A percentile compares a stretch with the other conserved stretches of the same genome.
phyloP scores from a whole-genome alignment of 2,888 invertebrate genomes.

The Lochmaea crataegi region DNA sequence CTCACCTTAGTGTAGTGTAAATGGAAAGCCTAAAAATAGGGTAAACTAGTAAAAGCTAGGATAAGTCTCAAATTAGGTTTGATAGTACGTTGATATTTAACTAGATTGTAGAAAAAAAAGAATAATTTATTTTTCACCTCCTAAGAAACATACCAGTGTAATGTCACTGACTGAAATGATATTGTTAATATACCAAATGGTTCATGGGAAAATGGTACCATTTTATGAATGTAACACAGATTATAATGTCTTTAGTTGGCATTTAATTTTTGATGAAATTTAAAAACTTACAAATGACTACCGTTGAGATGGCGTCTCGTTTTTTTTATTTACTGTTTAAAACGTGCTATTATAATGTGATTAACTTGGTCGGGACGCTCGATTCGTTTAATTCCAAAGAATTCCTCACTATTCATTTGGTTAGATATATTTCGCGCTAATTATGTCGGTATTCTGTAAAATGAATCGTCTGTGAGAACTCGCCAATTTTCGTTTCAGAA shows the following conservation, averaged over 20 bases:
- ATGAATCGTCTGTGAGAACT: neutral
- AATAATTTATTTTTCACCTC: neutral
- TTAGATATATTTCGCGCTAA: conserved; percentile 23
- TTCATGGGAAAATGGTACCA: conserved; percentile 29
- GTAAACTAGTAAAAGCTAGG: too few species aligned
- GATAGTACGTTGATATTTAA: too few species aligned
- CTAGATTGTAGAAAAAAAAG: too few species aligned
- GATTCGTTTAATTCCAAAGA: conserved; percentile 18
- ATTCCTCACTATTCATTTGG: conserved; percentile 1
- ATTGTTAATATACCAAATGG: conserved; percentile 17
- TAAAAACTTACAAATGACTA: conserved; percentile 56
- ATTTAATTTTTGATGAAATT: conserved; percentile 52
- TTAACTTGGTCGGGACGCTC: conserved; percentile 29
- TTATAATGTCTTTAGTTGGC: conserved; percentile 58
- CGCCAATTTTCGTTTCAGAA: neutral
- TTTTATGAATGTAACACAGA: conserved; percentile 41
- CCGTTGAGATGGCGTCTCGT: conserved; percentile 52
- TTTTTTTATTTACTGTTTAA: conserved; percentile 47
- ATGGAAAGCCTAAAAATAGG: too few species aligned
- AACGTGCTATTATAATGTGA: conserved; percentile 58
- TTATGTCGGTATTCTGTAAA: conserved; percentile 5
- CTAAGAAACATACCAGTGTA: neutral
- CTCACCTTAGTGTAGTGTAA: too few species aligned
- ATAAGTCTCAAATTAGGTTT: too few species aligned
- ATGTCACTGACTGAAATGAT: conserved; percentile 21